Percentiles rank a stretch among this genome's conserved stretches.
Evolutionary conservation across 2,797 vertebrate species (phyloP).

Genomic region (Microctenopoma steveboyesi): DNA sequence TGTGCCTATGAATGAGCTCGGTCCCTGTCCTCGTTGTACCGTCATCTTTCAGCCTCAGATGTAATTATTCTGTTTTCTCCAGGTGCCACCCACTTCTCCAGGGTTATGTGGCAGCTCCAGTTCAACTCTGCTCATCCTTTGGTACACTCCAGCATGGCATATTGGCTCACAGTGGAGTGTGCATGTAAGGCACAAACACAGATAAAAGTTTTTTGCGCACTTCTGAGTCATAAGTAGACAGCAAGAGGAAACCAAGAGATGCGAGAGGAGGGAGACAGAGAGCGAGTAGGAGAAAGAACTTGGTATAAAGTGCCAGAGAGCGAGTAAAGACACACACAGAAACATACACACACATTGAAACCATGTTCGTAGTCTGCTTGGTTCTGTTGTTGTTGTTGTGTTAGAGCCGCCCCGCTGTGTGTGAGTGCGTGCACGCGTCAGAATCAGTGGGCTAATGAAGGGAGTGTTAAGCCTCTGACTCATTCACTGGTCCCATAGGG

Average conservation of each 20-base stretch:
- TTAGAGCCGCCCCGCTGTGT: conserved; percentile 38
- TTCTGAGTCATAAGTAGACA: conserved; percentile 73
- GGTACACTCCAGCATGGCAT: conserved; percentile 63
- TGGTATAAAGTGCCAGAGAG: conserved; percentile 38
- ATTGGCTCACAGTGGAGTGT: conserved; percentile 54
- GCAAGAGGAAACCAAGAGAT: conserved; percentile 30
- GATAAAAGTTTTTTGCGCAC: conserved; percentile 58
- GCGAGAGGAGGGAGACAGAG: background rate
- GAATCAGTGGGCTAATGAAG: conserved; percentile 71
- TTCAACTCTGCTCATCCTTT: conserved; percentile 58
- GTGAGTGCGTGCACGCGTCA: conserved; percentile 56
- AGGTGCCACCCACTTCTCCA: conserved; percentile 47
- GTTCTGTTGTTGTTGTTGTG: conserved; percentile 47
- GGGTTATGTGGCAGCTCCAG: conserved; percentile 45
- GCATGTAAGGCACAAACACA: conserved; percentile 32
- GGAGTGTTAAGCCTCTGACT: conserved; percentile 73
- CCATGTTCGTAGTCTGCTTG: conserved; percentile 30
- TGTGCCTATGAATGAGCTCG: conserved; percentile 8
- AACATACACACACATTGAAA: conserved; percentile 4
- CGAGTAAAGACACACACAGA: conserved; percentile 21
- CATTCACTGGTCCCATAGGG: conserved; percentile 70
- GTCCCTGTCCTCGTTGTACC: background rate
- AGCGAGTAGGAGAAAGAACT: conserved; percentile 4
- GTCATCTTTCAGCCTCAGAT: conserved; percentile 30
- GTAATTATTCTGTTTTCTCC: conserved; percentile 43